Conservation (phyloP, 2,888 invertebrate species). For the Acleris literana region DNA sequence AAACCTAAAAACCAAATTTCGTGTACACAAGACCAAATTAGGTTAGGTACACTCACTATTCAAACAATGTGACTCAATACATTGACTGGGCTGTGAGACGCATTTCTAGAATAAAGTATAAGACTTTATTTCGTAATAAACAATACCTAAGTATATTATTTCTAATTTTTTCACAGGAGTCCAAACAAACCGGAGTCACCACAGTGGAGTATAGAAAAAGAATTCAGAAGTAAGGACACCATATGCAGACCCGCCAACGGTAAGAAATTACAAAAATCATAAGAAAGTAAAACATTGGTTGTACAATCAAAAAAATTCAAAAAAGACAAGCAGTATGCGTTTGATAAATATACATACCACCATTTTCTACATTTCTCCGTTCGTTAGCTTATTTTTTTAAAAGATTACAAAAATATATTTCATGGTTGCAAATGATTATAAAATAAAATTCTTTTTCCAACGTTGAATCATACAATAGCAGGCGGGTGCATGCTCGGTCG, state of each 20-base stretch:
- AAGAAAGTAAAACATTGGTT: too few species aligned
- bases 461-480: constrained; percentile 29
- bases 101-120: neutral
- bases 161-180: constrained; percentile 64
- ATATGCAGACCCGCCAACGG: constrained; percentile 74
- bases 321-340: too few species aligned
- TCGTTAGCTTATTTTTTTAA: constrained; percentile 41
- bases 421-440: constrained; percentile 40
- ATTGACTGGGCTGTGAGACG: constrained; percentile 18
- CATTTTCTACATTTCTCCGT: constrained; percentile 1
- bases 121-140: constrained; percentile 3
- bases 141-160: constrained; percentile 32
- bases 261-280: constrained; percentile 52
- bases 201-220: constrained; percentile 72
- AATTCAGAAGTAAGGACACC: constrained; percentile 67
- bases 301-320: too few species aligned
- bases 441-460: constrained; percentile 37
- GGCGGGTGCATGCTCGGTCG: constrained; percentile 41
- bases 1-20: constrained; percentile 8
- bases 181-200: constrained; percentile 76
- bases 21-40: neutral
- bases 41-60: constrained; percentile 20
- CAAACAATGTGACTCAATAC: constrained; percentile 22
- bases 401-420: constrained; percentile 37
- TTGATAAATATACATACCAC: too few species aligned